phyloP scores from a whole-genome alignment of 2,888 invertebrate species.

The Agelastica alni region DNA sequence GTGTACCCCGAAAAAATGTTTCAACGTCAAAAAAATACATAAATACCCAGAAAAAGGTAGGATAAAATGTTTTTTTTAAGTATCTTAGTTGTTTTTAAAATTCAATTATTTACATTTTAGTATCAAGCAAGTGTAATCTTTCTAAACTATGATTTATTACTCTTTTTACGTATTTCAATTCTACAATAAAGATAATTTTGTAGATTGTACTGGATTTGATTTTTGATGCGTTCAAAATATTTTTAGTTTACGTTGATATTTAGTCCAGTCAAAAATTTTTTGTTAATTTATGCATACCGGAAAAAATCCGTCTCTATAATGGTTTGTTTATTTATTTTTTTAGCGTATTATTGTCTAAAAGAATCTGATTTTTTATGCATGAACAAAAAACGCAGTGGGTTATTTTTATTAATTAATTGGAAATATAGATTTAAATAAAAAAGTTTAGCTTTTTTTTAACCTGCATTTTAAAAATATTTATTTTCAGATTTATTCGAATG shows the following conservation, averaged over 20 bases:
- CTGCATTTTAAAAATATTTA: too few species aligned
- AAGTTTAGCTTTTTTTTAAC: too few species aligned
- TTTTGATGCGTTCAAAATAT: conserved; percentile 19
- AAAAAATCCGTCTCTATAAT: too few species aligned
- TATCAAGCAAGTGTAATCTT: conserved; percentile 16
- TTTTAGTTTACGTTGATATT: conserved; percentile 13
- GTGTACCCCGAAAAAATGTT: conserved; percentile 22
- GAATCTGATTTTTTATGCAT: too few species aligned
- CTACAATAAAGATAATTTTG: conserved; percentile 24
- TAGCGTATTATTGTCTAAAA: too few species aligned
- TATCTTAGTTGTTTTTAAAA: conserved; percentile 15
- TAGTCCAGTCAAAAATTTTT: neutral
- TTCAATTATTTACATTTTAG: conserved; percentile 17
- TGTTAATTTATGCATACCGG: too few species aligned
- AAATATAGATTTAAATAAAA: too few species aligned
- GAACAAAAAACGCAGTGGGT: too few species aligned
- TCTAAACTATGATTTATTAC: conserved; percentile 27
- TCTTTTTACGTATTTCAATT: conserved; percentile 22
- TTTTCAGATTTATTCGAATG: too few species aligned
- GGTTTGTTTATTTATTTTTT: too few species aligned
- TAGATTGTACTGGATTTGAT: conserved; percentile 6
- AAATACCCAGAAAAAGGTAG: conserved; percentile 5
- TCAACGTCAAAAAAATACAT: conserved; percentile 1
- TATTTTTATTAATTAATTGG: too few species aligned
- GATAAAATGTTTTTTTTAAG: neutral